Evolutionary conservation across 2,797 vertebrate genomes (phyloP), one percentile per base, ranked within the genome.

Genomic region (Rhinichthys osculus): DNA sequence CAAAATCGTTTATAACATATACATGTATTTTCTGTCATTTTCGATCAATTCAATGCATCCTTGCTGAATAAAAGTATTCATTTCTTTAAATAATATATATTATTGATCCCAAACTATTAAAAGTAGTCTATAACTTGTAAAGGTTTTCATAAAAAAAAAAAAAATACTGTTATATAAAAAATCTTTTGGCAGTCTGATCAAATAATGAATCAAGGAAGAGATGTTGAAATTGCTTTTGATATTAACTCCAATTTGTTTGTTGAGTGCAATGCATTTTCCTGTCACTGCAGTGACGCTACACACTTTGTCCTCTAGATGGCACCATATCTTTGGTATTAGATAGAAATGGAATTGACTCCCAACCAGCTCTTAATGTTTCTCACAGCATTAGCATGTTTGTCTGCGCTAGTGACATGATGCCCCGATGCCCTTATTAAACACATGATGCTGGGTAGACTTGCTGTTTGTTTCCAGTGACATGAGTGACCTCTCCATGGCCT

Each of bases 271-370:
- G 44, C 2, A 33, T 33, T 50, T 62, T 42, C 27, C 54, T 78
- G 21, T n/a, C 0, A 0, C 7, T 17, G 33, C 1, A 8, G 4
- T 74, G 70, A 38, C 44, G 23, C 17, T 19, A 21, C 52, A 30
- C 9, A 2, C 11, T 17, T 9, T 85, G n/a, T 40, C 81, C 89
- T 42, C 62, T 79, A 90, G 87, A 64, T 81, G 78, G 74, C 84
- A 33, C 1, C 73, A 86, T 47, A 42, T 42, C 5, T 23, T 47
- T 0, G 47, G 11, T 16, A 38, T 72, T 57, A 33, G 59, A 40
- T 59, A 16, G 35, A 40, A 70, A 81, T 64, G 42, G n/a, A 30
- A 50, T 1, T 76, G 13, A 11, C 47, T 85, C 52, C 47, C 27
- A 19, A 70, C 57, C 11, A 71, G 38, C 81, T 78, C 81, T 44